phyloP scores from a whole-genome alignment of 2,113 vertebrate species.

The Lipophrys pholis region DNA sequence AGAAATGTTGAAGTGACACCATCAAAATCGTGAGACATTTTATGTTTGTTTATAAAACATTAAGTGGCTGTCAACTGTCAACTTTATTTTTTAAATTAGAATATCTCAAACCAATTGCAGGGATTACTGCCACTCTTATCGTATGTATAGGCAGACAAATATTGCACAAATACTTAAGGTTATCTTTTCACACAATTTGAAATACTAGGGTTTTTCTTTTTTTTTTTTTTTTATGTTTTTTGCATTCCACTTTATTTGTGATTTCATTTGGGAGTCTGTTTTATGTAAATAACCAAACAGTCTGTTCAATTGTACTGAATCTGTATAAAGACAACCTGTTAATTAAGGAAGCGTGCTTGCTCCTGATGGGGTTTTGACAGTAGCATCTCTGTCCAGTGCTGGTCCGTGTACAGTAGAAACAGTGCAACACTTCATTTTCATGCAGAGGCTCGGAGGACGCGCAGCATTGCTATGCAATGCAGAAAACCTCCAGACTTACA shows the following conservation, averaged over 20 bases:
- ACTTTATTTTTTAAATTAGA: slow-evolving; percentile 78
- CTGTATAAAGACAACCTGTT: slow-evolving; percentile 80
- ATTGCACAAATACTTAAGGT: slow-evolving; percentile 90
- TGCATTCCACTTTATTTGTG: slow-evolving; percentile 86
- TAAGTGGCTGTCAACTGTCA: slow-evolving; percentile 77
- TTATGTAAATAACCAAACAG: slow-evolving; percentile 80
- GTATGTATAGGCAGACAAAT: slow-evolving; percentile 88
- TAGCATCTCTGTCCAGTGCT: slow-evolving; percentile 63
- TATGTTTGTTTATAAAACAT: slow-evolving; percentile 64
- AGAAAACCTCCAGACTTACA: slow-evolving; percentile 32
- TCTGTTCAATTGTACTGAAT: slow-evolving; percentile 80
- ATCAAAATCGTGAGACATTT: slow-evolving; percentile 62
- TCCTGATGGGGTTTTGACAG: slow-evolving; percentile 54
- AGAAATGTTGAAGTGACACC: slow-evolving; percentile 70
- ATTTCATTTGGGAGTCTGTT: slow-evolving; percentile 75
- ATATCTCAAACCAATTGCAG: slow-evolving; percentile 87
- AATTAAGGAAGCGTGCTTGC: slow-evolving; percentile 66
- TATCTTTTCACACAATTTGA: slow-evolving; percentile 84
- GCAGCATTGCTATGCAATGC: slow-evolving; percentile 56
- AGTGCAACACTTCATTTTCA: slow-evolving; percentile 61
- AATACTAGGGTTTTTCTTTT: slow-evolving; percentile 76
- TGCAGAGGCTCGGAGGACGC: slow-evolving; percentile 32
- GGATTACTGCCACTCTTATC: slow-evolving; percentile 91
- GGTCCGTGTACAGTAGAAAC: slow-evolving; percentile 53
- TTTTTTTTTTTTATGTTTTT: slow-evolving; percentile 79